phyloP scores from a whole-genome alignment of 2,797 vertebrate genomes.

The Lepus oiostolus region DNA sequence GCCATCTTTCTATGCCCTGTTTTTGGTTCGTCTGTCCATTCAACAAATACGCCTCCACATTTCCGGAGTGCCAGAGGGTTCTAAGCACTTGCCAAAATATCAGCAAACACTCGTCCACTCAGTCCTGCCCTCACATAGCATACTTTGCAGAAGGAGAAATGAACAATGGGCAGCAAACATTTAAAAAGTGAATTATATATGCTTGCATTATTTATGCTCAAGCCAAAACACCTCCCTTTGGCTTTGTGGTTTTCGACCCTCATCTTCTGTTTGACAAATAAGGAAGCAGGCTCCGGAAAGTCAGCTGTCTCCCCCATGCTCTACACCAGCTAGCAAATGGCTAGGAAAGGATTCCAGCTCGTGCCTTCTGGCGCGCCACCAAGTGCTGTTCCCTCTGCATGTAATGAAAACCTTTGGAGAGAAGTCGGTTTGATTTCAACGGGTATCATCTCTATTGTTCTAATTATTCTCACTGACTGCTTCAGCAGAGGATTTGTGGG shows the following conservation, averaged over 20 bases:
- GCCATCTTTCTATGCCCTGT: neutral
- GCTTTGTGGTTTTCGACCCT: neutral
- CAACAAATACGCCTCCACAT: neutral
- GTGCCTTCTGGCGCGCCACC: neutral
- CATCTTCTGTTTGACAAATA: neutral
- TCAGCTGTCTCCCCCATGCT: neutral
- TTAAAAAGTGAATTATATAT: neutral
- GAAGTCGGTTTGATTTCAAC: neutral
- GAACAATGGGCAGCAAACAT: neutral
- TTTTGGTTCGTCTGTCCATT: constrained; percentile 41
- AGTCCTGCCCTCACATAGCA: neutral
- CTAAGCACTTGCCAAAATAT: neutral
- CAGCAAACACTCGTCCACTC: neutral
- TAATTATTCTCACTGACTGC: constrained; percentile 46
- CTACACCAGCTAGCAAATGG: neutral
- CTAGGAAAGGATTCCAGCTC: neutral
- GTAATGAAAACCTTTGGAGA: constrained; percentile 19
- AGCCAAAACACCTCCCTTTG: too few species aligned
- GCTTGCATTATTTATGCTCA: neutral
- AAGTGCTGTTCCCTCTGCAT: neutral
- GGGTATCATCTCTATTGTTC: neutral
- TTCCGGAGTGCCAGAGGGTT: neutral
- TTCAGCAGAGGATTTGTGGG: constrained; percentile 18
- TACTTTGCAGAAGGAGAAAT: neutral
- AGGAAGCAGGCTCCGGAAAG: neutral